These are phyloP conservation scores for Diaperis boleti DNA, from an alignment of 2,888 invertebrate genomes.

Conservation along the genomic window DNA sequence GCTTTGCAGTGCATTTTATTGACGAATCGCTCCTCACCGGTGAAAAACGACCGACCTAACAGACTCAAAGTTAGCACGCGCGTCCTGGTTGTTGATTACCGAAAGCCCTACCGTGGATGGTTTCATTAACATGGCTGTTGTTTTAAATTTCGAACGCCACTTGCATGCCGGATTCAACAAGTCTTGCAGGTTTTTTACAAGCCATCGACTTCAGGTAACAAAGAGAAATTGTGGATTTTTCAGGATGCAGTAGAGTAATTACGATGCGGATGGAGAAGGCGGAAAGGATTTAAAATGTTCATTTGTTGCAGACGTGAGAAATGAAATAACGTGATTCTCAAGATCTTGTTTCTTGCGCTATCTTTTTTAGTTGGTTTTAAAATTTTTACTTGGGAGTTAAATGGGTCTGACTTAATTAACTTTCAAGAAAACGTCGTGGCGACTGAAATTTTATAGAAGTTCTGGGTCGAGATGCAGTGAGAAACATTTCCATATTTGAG, in stretches of 20 bases:
- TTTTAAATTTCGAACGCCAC: constrained; percentile 16
- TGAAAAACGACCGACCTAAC: neutral
- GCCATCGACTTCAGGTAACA: neutral
- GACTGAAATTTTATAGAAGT: too few species aligned
- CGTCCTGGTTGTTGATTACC: constrained; percentile 27
- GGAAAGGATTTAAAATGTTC: too few species aligned
- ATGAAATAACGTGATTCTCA: constrained; percentile 6
- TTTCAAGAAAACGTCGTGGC: too few species aligned
- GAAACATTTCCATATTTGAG: too few species aligned
- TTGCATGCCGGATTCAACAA: constrained; percentile 27
- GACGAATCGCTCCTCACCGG: constrained; percentile 17
- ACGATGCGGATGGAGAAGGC: neutral
- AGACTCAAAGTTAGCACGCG: too few species aligned
- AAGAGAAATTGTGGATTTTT: constrained; percentile 7
- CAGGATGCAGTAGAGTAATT: neutral
- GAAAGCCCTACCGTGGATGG: neutral
- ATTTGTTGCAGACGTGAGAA: neutral
- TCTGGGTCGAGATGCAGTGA: too few species aligned
- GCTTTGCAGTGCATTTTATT: constrained; percentile 12
- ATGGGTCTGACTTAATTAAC: too few species aligned
- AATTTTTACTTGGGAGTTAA: too few species aligned
- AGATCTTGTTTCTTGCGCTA: too few species aligned
- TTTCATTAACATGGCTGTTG: constrained; percentile 28
- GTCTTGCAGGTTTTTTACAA: constrained; percentile 2
- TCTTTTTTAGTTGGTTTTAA: too few species aligned